Conservation (phyloP, 2,797 vertebrate species). For the Chelon labrosus region DNA sequence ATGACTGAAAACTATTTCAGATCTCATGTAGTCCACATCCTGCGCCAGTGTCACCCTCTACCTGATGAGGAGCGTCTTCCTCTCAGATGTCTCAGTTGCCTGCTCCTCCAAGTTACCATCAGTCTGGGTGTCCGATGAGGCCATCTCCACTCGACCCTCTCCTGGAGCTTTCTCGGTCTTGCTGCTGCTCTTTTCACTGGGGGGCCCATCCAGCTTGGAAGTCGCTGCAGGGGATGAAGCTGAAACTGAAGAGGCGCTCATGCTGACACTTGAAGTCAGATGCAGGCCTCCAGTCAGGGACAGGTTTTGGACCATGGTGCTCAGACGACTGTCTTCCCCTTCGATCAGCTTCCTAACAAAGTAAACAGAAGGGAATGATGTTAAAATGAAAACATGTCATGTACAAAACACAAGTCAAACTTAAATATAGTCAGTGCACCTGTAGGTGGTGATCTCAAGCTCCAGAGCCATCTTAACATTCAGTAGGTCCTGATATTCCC, state of each 20-base stretch:
- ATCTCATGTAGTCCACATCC: neutral
- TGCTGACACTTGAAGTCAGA: slow-evolving; percentile 13
- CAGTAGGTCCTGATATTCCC: slow-evolving; percentile 87
- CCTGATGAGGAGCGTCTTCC: slow-evolving; percentile 85
- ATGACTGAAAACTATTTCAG: neutral
- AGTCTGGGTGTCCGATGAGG: slow-evolving; percentile 56
- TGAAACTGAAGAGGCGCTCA: neutral
- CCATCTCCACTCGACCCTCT: slow-evolving; percentile 25
- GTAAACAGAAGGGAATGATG: neutral
- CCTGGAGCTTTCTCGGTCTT: slow-evolving; percentile 5
- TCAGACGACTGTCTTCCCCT: slow-evolving; percentile 83
- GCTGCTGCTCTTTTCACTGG: neutral
- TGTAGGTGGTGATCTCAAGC: slow-evolving; percentile 88
- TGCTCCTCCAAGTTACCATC: slow-evolving; percentile 58
- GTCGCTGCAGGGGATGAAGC: slow-evolving; percentile 4
- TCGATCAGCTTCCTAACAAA: slow-evolving; percentile 84
- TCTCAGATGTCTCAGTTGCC: slow-evolving; percentile 79
- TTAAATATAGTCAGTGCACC: slow-evolving; percentile 62
- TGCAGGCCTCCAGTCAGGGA: slow-evolving; percentile 50
- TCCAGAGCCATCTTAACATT: slow-evolving; percentile 88
- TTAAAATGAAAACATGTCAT: neutral
- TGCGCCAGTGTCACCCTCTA: slow-evolving; percentile 49
- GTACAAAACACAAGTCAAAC: neutral
- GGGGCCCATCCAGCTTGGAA: slow-evolving; percentile 6
- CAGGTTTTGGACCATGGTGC: slow-evolving; percentile 70